These are phyloP conservation scores for Rhegmatorhina hoffmannsi DNA, from an alignment of 2,113 vertebrate species.

Conservation along the genomic window DNA sequence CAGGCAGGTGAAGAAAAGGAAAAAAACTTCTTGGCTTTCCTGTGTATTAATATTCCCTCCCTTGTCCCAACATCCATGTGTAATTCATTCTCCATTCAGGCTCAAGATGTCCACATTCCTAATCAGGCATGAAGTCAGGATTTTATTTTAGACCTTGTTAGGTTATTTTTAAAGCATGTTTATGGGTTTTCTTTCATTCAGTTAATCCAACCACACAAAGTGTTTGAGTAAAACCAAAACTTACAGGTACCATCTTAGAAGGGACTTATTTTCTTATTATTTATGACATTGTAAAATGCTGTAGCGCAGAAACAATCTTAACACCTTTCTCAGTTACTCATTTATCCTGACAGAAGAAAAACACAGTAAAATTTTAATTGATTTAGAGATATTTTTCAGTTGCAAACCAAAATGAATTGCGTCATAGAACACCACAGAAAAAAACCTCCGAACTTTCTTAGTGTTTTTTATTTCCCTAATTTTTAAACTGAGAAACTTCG, in stretches of 20 bases:
- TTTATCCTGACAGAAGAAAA: neutral
- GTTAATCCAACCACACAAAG: neutral
- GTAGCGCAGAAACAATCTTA: neutral
- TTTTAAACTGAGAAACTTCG: neutral
- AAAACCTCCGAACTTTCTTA: neutral
- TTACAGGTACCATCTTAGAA: neutral
- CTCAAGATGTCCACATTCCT: conserved; percentile 15
- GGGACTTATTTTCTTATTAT: neutral
- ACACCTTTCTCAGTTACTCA: neutral
- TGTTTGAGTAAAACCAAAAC: neutral
- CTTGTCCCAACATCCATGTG: neutral
- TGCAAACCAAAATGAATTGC: neutral
- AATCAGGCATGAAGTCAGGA: neutral
- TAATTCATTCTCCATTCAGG: conserved; percentile 45
- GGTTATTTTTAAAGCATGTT: neutral
- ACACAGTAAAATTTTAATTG: neutral
- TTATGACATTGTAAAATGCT: neutral
- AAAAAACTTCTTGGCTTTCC: conserved; percentile 27
- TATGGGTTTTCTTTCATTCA: neutral
- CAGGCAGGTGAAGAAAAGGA: conserved; percentile 44
- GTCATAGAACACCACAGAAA: neutral
- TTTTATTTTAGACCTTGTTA: neutral
- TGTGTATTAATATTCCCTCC: conserved; percentile 44
- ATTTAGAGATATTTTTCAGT: neutral
- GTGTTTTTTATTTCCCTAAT: too few species aligned